phyloP scores from a whole-genome alignment of 2,113 vertebrate species.

The Addax nasomaculatus region DNA sequence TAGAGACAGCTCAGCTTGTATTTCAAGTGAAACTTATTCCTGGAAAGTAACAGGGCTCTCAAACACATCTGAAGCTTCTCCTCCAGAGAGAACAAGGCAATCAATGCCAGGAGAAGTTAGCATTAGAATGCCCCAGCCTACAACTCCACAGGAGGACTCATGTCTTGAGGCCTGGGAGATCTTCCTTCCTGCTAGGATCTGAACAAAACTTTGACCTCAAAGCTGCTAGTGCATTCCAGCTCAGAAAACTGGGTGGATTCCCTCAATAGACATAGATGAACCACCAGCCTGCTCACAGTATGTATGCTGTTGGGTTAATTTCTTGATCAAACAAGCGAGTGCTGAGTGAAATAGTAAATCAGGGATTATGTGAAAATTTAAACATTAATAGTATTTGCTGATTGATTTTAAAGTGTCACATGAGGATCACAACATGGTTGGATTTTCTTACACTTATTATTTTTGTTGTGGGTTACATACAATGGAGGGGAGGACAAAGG shows the following conservation, averaged over 20 bases:
- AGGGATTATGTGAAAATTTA: neutral
- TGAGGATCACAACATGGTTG: neutral
- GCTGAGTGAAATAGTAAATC: neutral
- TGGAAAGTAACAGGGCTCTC: neutral
- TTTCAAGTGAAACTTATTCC: neutral
- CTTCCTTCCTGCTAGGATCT: neutral
- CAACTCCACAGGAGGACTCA: neutral
- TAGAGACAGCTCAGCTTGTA: neutral
- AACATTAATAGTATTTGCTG: neutral
- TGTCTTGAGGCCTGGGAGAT: neutral
- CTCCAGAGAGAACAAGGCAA: neutral
- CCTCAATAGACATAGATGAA: neutral
- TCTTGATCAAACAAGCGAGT: neutral
- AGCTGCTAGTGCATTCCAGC: neutral
- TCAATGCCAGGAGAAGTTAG: neutral
- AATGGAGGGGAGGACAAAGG: neutral
- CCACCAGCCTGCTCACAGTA: neutral
- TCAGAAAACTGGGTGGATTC: neutral
- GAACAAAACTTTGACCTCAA: neutral
- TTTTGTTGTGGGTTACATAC: neutral
- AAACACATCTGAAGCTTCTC: neutral
- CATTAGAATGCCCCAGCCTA: neutral
- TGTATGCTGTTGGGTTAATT: neutral
- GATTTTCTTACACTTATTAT: neutral
- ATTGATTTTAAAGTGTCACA: neutral